These are phyloP conservation scores for Minunthozetes semirufus DNA, from an alignment of 2,888 invertebrate genomes.

Conservation along the genomic window DNA sequence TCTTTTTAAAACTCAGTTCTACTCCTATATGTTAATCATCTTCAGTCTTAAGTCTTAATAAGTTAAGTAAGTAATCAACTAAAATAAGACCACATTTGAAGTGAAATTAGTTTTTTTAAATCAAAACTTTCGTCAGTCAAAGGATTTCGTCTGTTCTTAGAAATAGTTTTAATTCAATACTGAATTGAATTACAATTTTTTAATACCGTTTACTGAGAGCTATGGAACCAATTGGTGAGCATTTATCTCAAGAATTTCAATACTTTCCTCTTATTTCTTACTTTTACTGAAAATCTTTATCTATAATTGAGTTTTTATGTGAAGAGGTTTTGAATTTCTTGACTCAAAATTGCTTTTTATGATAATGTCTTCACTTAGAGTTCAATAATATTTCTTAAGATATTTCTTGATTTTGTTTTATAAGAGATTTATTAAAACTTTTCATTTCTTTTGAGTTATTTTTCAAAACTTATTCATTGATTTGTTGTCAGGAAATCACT, in stretches of 20 bases:
- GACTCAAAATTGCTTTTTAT: background rate
- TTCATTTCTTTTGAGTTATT: too few relatives aligned
- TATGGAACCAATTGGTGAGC: conserved; percentile 10
- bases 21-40: background rate
- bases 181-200: background rate
- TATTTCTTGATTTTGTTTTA: background rate
- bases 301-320: background rate
- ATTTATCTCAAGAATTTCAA: background rate
- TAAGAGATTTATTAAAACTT: background rate
- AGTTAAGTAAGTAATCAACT: background rate
- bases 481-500: too few relatives aligned
- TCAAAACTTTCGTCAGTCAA: too few relatives aligned
- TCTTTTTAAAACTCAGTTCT: background rate
- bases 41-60: background rate
- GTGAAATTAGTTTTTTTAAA: background rate
- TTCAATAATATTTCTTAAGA: background rate
- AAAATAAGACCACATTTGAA: background rate
- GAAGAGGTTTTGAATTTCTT: background rate
- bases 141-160: background rate
- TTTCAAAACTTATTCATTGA: background rate
- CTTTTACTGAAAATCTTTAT: background rate
- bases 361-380: background rate
- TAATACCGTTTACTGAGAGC: background rate
- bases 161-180: background rate
- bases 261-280: background rate